A percentile compares a stretch with the other conserved stretches of the same genome.
These are phyloP conservation scores for Chrysotoxum bicinctum DNA, from an alignment of 2,888 invertebrate species.

Conservation along the genomic window DNA sequence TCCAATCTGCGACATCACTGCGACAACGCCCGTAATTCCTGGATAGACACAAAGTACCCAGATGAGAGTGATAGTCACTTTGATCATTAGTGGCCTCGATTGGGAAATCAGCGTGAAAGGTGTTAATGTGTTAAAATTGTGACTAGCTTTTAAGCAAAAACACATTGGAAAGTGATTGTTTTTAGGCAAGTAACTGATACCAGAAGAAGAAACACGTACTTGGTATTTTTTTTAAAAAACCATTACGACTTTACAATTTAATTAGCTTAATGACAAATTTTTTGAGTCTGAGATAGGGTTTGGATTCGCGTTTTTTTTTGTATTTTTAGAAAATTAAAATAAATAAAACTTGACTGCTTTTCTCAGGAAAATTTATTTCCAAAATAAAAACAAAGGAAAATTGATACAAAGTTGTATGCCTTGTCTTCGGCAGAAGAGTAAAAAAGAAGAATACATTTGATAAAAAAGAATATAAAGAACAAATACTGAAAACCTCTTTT, in stretches of 20 bases:
- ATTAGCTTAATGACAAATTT: background rate
- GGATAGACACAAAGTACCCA: background rate
- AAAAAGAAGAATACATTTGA: no score
- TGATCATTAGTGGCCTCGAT: conserved; percentile 6
- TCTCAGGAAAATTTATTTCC: no score
- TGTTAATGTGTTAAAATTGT: conserved; percentile 15
- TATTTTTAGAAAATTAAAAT: no score
- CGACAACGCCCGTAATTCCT: background rate
- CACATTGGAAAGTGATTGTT: conserved; percentile 12
- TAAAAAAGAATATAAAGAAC: no score
- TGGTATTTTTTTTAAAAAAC: background rate
- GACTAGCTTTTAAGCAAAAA: background rate
- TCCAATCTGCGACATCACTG: background rate
- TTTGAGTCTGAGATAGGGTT: background rate
- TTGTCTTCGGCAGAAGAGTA: no score
- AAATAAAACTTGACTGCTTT: no score
- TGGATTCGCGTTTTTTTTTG: no score
- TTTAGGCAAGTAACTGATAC: background rate
- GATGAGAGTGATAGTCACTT: background rate
- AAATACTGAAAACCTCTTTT: no score
- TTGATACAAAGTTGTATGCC: no score
- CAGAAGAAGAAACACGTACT: background rate
- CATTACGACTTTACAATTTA: background rate
- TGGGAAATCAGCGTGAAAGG: conserved; percentile 9
- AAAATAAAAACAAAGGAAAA: no score